phyloP scores from a whole-genome alignment of 2,888 invertebrate genomes.

The Drosophila ezoana region DNA sequence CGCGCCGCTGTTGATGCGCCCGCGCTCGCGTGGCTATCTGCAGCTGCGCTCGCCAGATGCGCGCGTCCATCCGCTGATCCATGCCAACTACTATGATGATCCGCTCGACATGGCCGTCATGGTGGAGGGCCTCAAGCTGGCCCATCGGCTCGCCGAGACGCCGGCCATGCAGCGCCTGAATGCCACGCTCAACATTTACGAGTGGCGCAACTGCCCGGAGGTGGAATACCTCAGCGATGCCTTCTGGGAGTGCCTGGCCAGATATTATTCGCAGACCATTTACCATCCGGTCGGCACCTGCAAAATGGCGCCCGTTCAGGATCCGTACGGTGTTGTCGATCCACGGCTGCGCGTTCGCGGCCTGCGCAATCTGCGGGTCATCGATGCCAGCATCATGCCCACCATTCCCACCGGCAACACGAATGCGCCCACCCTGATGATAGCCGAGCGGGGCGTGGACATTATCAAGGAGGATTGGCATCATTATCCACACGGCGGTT shows the following conservation, averaged over 20 bases:
- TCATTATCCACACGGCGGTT: slow-evolving; percentile 65
- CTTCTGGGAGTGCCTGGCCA: slow-evolving; percentile 91
- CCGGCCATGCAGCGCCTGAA: slow-evolving; percentile 87
- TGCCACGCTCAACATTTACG: slow-evolving; percentile 87
- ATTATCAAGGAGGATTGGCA: slow-evolving; percentile 92
- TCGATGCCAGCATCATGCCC: slow-evolving; percentile 94
- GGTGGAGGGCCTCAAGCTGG: slow-evolving; percentile 92
- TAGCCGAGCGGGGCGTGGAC: slow-evolving; percentile 93
- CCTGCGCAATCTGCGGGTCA: slow-evolving; percentile 89
- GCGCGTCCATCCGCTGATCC: slow-evolving; percentile 91
- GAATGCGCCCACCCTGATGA: slow-evolving; percentile 93
- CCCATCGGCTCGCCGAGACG: slow-evolving; percentile 87
- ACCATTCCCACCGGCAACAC: slow-evolving; percentile 92
- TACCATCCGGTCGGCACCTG: slow-evolving; percentile 93
- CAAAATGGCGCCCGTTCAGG: slow-evolving; percentile 90
- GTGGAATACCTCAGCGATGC: slow-evolving; percentile 89
- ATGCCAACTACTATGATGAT: slow-evolving; percentile 93
- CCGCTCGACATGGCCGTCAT: slow-evolving; percentile 89
- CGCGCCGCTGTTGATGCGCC: slow-evolving; percentile 90
- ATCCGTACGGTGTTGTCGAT: slow-evolving; percentile 89
- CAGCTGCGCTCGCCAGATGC: slow-evolving; percentile 89
- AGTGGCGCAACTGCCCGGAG: slow-evolving; percentile 89
- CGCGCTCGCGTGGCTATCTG: slow-evolving; percentile 89
- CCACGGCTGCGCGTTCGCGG: slow-evolving; percentile 89
- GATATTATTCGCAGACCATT: slow-evolving; percentile 91